Conservation (phyloP, 2,113 vertebrate genomes). For the Bolborhynchus lineola region DNA sequence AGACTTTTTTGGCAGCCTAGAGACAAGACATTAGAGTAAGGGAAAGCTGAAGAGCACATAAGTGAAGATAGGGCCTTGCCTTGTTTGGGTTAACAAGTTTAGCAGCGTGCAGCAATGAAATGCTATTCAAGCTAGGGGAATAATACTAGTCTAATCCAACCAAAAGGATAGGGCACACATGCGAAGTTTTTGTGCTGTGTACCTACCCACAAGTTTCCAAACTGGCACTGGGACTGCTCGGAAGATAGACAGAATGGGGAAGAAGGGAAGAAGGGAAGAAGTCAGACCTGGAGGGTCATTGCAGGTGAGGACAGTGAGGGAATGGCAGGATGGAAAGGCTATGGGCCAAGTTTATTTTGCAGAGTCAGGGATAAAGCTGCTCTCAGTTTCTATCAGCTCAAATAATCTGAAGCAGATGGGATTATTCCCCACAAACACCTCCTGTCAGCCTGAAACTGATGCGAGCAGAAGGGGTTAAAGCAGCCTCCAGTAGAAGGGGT, state of each 20-base stretch:
- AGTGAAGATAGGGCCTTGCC: not conserved
- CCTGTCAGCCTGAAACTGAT: not conserved
- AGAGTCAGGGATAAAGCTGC: not conserved
- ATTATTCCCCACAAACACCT: not conserved
- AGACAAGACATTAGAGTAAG: not conserved
- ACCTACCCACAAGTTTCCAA: not conserved
- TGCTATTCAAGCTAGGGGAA: not conserved
- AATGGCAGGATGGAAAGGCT: not conserved
- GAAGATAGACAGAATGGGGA: accelerated
- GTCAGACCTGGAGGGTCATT: not conserved
- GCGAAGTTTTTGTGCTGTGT: not conserved
- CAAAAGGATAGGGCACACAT: not conserved
- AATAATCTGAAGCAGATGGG: not conserved
- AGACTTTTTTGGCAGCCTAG: not conserved
- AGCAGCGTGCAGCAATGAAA: not conserved
- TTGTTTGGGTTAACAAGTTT: not conserved
- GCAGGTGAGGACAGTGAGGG: not conserved
- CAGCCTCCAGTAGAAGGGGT: too few species aligned
- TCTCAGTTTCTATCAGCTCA: not conserved
- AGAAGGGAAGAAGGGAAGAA: too few species aligned
- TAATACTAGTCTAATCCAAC: not conserved
- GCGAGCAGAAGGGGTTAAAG: not conserved
- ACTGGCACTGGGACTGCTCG: not conserved
- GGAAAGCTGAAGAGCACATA: not conserved
- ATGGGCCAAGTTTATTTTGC: accelerated